These are phyloP conservation scores for Pteronura brasiliensis DNA, from an alignment of 2,113 vertebrate species.

Conservation along the genomic window DNA sequence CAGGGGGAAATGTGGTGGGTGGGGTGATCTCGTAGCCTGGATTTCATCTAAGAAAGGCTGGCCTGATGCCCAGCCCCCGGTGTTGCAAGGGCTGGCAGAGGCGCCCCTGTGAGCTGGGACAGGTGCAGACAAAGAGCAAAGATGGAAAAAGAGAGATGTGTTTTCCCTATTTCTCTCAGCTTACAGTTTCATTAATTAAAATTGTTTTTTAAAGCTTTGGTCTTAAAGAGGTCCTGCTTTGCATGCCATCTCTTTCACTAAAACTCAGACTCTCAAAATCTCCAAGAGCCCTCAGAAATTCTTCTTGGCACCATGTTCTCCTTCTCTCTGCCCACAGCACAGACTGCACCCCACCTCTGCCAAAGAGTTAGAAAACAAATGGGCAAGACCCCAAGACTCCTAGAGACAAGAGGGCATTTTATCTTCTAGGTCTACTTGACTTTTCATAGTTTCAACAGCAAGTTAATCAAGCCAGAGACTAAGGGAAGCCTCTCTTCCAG, in stretches of 20 bases:
- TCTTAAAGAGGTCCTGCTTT: background rate
- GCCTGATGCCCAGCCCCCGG: constrained; percentile 21
- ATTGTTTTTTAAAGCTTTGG: background rate
- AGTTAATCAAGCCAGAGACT: background rate
- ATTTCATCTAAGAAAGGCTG: constrained; percentile 61
- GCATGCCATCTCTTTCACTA: background rate
- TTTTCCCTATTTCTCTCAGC: background rate
- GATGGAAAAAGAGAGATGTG: background rate
- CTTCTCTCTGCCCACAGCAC: background rate
- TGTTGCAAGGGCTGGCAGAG: background rate
- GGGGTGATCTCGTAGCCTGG: constrained; percentile 12
- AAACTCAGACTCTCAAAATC: background rate
- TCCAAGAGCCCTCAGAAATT: background rate
- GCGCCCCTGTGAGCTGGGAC: background rate
- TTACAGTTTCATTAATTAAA: constrained; percentile 22
- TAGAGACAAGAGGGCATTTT: background rate
- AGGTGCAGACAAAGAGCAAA: constrained; percentile 41
- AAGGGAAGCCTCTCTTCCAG: background rate
- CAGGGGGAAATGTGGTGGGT: background rate
- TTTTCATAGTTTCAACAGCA: background rate
- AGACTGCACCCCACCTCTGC: background rate
- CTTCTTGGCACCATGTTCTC: background rate
- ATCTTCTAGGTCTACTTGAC: background rate
- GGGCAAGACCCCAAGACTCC: background rate
- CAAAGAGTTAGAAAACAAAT: background rate